phyloP scores from a whole-genome alignment of 2,113 vertebrate genomes.

The Hylia prasina region DNA sequence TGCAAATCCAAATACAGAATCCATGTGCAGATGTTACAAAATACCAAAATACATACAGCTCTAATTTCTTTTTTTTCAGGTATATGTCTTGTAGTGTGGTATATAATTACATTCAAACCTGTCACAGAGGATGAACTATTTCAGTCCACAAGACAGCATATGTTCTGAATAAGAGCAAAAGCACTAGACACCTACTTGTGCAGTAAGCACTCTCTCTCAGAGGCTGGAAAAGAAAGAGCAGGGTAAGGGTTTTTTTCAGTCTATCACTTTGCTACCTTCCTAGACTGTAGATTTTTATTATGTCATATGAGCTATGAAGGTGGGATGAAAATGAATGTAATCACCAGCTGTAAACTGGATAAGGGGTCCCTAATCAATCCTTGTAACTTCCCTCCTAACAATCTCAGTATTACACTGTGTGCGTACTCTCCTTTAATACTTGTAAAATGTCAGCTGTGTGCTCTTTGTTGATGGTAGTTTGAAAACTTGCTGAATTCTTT shows the following conservation, averaged over 20 bases:
- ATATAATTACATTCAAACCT: background rate
- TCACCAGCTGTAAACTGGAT: background rate
- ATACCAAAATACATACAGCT: background rate
- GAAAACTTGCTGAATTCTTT: background rate
- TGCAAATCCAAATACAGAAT: background rate
- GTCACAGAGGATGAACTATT: background rate
- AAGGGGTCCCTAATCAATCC: background rate
- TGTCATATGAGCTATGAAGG: background rate
- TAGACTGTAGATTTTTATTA: background rate
- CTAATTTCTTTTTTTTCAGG: background rate
- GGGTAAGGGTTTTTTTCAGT: background rate
- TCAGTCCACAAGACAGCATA: background rate
- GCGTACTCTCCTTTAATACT: background rate
- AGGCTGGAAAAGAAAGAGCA: background rate
- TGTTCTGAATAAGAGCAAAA: background rate
- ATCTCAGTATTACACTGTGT: background rate
- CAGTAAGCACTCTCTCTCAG: background rate
- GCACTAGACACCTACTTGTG: background rate
- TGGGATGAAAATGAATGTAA: background rate
- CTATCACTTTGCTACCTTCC: background rate
- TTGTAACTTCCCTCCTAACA: background rate
- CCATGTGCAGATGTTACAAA: background rate
- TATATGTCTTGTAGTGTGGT: background rate
- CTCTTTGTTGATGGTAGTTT: background rate
- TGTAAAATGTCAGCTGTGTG: background rate